phyloP scores from a whole-genome alignment of 2,888 invertebrate species.

The Lacanobia oleracea region DNA sequence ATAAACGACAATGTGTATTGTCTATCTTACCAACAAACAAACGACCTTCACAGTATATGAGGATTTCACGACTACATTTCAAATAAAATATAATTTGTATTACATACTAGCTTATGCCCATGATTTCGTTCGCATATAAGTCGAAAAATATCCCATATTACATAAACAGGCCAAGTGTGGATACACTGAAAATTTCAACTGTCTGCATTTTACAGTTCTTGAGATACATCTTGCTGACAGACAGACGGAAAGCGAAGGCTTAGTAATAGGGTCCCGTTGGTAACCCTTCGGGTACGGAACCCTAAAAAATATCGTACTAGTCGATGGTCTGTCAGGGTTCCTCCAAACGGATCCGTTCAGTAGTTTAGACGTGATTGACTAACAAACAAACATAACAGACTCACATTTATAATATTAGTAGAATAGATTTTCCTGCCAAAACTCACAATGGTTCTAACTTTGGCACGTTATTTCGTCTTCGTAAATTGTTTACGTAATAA shows the following conservation, averaged over 20 bases:
- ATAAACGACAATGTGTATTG: slow-evolving; percentile 3
- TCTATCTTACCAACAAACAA: slow-evolving; percentile 13
- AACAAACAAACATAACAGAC: neutral
- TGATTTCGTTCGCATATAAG: neutral
- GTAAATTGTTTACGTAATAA: slow-evolving; percentile 17
- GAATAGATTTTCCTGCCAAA: slow-evolving; percentile 20
- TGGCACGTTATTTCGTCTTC: slow-evolving; percentile 29
- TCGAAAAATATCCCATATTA: neutral
- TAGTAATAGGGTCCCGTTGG: too few relatives aligned
- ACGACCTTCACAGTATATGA: slow-evolving; percentile 34
- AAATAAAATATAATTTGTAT: slow-evolving; percentile 29
- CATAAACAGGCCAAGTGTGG: too few relatives aligned
- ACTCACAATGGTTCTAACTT: slow-evolving; percentile 25
- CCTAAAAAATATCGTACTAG: too few relatives aligned
- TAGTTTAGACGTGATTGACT: neutral
- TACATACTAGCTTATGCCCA: neutral
- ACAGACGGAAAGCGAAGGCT: too few relatives aligned
- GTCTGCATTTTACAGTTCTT: too few relatives aligned
- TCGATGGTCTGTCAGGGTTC: neutral
- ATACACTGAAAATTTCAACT: too few relatives aligned
- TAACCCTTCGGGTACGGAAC: too few relatives aligned
- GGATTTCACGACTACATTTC: slow-evolving; percentile 19
- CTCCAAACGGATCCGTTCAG: neutral
- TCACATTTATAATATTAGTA: neutral
- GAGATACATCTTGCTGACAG: too few relatives aligned